A percentile compares a stretch with the other conserved stretches of the same genome.
Conservation (phyloP, 1,140 invertebrate species). For the Armadillidium nasatum region DNA sequence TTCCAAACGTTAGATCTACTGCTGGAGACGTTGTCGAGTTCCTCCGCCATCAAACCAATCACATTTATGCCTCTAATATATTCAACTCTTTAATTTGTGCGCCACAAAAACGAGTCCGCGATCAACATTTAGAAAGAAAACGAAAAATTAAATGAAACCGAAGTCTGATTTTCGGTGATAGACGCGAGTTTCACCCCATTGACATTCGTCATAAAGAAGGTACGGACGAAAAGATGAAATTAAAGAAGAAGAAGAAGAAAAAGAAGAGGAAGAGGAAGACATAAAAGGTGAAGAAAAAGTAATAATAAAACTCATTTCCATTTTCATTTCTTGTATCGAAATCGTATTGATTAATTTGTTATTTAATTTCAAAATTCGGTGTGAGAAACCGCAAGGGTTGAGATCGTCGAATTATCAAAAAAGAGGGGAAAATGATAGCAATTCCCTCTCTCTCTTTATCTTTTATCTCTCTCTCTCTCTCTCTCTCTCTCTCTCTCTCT, state of each 20-base stretch:
- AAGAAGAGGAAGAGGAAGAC: neutral
- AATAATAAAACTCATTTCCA: neutral
- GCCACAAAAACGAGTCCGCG: neutral
- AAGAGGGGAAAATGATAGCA: no score
- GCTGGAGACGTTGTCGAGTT: no score
- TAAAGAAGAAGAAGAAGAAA: no score
- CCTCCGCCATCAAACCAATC: neutral
- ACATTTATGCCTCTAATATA: neutral
- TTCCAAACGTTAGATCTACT: no score
- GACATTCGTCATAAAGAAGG: neutral
- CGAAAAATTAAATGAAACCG: neutral
- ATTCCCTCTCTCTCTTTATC: no score
- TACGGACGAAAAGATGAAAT: no score
- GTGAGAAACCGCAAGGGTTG: no score
- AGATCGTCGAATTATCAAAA: no score
- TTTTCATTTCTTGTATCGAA: conserved; percentile 3
- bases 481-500: no score
- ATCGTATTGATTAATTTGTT: neutral
- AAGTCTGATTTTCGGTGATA: neutral
- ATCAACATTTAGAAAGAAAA: neutral
- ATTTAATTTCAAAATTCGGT: neutral
- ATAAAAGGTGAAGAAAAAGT: neutral
- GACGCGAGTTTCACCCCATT: neutral
- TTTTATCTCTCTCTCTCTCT: no score
- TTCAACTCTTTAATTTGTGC: neutral